phyloP scores from a whole-genome alignment of 1,140 invertebrate species.

The Ctenoplectra terminalis region DNA sequence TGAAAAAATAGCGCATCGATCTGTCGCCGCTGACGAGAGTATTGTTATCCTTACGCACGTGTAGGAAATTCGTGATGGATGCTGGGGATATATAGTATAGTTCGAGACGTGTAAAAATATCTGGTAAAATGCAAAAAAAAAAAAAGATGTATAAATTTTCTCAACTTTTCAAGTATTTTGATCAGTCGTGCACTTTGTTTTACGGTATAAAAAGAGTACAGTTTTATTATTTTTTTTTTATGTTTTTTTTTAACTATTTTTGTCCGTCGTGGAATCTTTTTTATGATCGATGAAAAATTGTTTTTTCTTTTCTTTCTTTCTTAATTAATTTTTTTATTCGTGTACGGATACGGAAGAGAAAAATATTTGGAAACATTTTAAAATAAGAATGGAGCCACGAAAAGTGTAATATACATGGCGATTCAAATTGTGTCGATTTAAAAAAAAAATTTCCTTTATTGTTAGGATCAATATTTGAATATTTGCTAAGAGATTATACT shows the following conservation, averaged over 20 bases:
- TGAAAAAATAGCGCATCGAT: conserved; percentile 68
- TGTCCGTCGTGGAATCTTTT: no score
- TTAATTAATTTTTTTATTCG: no score
- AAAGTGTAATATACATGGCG: no score
- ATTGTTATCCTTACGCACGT: conserved; percentile 53
- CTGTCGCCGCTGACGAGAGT: conserved; percentile 34
- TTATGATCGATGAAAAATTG: no score
- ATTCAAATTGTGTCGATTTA: neutral
- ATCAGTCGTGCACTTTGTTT: no score
- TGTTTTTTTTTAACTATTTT: no score
- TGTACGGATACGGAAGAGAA: neutral
- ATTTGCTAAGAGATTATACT: neutral
- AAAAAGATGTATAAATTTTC: neutral
- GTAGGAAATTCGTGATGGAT: conserved; percentile 27
- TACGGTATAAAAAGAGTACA: no score
- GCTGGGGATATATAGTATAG: neutral
- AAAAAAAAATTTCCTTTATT: neutral
- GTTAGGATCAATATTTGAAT: neutral
- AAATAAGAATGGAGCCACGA: no score
- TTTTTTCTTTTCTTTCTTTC: no score
- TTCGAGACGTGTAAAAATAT: neutral
- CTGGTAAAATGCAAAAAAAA: no score
- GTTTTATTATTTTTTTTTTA: no score
- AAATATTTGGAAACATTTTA: neutral
- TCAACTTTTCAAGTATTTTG: neutral